Evolutionary conservation across 53 echinoderm and acorn worm genomes (phyloP), one percentile per base, ranked within the genome.

Genomic region (Actinopyga echinites): DNA sequence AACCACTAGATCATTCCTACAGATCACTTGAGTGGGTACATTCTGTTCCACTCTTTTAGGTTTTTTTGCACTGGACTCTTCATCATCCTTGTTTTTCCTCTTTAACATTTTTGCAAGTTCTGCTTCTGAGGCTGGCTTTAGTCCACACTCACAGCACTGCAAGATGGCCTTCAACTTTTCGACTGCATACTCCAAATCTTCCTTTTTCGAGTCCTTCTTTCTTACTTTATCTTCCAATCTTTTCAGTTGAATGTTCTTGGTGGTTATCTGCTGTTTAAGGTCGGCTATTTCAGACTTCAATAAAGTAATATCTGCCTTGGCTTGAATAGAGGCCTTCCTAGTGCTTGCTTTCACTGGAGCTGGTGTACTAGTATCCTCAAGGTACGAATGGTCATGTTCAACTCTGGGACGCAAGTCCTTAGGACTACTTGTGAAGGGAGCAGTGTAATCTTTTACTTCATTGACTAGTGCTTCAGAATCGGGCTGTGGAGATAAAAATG

Each of bases 1-100:
- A 22, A 80, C 61, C 21, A 80, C 80, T 19, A 80, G 58, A 28
- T 80, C 80, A 38, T 80, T 80, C 40, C 80, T 30, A 36, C 80
- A 80, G 26, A 80, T 40, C 0, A 80, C 80, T 38, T 80, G 59
- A 22, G 80, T 80, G 2, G 80, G 80, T 80, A 22, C 34, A 44
- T 9, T 44, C 36, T 80, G 35, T 9, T 35, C 35, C 15, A 1
- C 34, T 8, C 60, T 15, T 36, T 61, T 80, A 0, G 15, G 3
- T 38, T 29, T 80, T 17, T 80, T 56, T 19, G 28, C 34, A 8
- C 74, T 74, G 1, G 25, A 26, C 28, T 36, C 37, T 26, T 37
- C 52, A 40, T 9, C 49, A 30, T 75, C 45, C 26, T 75, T 75
- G 1, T n/a, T 62, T 44, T 63, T 62, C 23, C 79, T 85, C 86